Evolutionary conservation across 2,113 vertebrate species (phyloP).

Genomic region (Xiphophorus couchianus): DNA sequence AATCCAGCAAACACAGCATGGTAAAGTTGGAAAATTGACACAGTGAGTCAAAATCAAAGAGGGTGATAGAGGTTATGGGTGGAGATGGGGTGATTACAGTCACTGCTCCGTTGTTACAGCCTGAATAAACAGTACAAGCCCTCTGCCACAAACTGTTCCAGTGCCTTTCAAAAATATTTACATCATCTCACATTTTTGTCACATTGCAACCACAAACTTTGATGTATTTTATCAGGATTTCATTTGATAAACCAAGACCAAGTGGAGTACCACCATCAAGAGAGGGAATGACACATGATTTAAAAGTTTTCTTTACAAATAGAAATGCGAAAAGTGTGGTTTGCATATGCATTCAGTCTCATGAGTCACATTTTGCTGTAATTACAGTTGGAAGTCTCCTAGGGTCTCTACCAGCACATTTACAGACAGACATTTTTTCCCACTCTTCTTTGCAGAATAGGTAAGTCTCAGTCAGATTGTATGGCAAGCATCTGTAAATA

Average conservation of each 20-base stretch:
- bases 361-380: too few relatives aligned
- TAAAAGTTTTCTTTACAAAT: too few relatives aligned
- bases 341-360: too few relatives aligned
- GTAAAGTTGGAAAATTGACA: conserved; percentile 36
- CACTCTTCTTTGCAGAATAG: neutral
- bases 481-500: neutral
- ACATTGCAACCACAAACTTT: neutral
- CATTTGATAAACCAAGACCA: neutral
- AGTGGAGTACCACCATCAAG: neutral
- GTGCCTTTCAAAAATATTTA: neutral
- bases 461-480: neutral
- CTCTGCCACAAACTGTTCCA: conserved; percentile 40
- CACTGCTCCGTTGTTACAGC: conserved; percentile 44
- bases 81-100: conserved; percentile 44
- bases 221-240: neutral
- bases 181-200: neutral
- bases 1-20: conserved; percentile 36
- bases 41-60: conserved; percentile 43
- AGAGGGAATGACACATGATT: neutral
- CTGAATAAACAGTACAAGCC: conserved; percentile 41
- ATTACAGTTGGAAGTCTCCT: neutral
- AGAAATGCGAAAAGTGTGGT: too few relatives aligned
- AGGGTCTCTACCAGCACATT: neutral
- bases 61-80: conserved; percentile 35
- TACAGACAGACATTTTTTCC: neutral